A percentile compares a stretch with the other conserved stretches of the same genome.
Conservation (phyloP, 2,113 vertebrate species). For the Microtus pennsylvanicus region DNA sequence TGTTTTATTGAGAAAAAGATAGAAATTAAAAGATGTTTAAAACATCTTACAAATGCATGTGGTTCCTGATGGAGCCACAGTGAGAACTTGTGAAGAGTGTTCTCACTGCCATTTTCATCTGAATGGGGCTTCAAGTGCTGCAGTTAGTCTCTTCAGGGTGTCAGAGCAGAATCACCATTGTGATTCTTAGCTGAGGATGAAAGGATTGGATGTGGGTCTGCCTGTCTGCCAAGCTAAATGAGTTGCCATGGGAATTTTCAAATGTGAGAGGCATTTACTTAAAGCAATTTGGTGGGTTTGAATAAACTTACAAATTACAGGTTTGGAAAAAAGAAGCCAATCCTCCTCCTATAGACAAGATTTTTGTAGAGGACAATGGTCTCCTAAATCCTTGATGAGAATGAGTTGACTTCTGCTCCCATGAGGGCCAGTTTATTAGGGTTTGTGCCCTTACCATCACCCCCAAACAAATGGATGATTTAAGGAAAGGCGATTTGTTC, state of each 20-base stretch:
- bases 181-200: constrained; percentile 90
- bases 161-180: constrained; percentile 88
- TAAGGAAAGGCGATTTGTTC: constrained; percentile 81
- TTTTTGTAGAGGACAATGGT: constrained; percentile 80
- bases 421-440: constrained; percentile 81
- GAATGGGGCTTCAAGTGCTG: constrained; percentile 84
- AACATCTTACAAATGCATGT: neutral
- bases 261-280: constrained; percentile 89
- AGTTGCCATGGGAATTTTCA: constrained; percentile 91
- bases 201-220: constrained; percentile 88
- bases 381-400: constrained; percentile 85
- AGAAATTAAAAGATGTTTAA: neutral
- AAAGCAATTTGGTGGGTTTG: constrained; percentile 88
- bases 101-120: constrained; percentile 83
- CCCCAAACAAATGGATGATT: constrained; percentile 53
- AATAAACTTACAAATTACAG: constrained; percentile 89
- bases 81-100: constrained; percentile 65
- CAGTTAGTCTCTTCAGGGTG: constrained; percentile 90
- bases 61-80: neutral
- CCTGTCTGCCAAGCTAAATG: constrained; percentile 89
- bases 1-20: neutral
- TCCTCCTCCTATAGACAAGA: constrained; percentile 81
- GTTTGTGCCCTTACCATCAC: constrained; percentile 41
- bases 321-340: constrained; percentile 85
- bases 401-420: constrained; percentile 83